Conservation (phyloP, 2,888 invertebrate species). For the Melipona bicolor region DNA sequence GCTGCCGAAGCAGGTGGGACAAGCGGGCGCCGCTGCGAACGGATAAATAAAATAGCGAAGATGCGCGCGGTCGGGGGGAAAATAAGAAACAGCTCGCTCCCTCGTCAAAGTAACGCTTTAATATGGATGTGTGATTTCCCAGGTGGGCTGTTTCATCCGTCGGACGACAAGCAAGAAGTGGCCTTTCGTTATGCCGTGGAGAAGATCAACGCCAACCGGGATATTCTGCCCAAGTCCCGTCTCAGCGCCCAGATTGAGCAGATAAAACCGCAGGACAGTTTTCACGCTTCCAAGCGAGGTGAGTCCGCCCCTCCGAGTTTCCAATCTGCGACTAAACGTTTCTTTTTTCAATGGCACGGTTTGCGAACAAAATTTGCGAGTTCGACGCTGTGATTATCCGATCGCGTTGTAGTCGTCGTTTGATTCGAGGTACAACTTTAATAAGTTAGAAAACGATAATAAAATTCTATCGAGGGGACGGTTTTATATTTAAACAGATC, state of each 20-base stretch:
- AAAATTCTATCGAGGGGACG: too few species aligned
- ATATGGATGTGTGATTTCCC: slow-evolving; percentile 78
- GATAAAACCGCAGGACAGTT: slow-evolving; percentile 96
- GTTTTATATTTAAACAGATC: too few species aligned
- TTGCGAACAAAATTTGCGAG: too few species aligned
- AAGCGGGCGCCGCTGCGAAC: not conserved
- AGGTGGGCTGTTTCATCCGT: slow-evolving; percentile 96
- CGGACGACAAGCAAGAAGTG: slow-evolving; percentile 94
- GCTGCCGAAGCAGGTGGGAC: not conserved
- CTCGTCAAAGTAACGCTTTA: slow-evolving; percentile 68
- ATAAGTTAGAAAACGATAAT: too few species aligned
- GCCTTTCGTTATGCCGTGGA: slow-evolving; percentile 97
- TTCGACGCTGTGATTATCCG: too few species aligned
- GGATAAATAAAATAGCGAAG: slow-evolving; percentile 10
- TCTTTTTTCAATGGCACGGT: not conserved
- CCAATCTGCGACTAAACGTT: not conserved
- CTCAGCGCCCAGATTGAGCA: slow-evolving; percentile 95
- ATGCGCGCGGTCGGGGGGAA: slow-evolving; percentile 7
- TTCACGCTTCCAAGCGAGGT: slow-evolving; percentile 97
- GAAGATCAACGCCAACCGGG: slow-evolving; percentile 93
- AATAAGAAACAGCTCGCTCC: slow-evolving; percentile 43
- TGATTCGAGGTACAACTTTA: too few species aligned
- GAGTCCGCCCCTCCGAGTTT: slow-evolving; percentile 75
- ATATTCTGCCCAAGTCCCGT: slow-evolving; percentile 93
- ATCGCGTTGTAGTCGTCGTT: too few species aligned